Conservation (phyloP, 1,140 invertebrate genomes). For the Hirudo medicinalis region DNA sequence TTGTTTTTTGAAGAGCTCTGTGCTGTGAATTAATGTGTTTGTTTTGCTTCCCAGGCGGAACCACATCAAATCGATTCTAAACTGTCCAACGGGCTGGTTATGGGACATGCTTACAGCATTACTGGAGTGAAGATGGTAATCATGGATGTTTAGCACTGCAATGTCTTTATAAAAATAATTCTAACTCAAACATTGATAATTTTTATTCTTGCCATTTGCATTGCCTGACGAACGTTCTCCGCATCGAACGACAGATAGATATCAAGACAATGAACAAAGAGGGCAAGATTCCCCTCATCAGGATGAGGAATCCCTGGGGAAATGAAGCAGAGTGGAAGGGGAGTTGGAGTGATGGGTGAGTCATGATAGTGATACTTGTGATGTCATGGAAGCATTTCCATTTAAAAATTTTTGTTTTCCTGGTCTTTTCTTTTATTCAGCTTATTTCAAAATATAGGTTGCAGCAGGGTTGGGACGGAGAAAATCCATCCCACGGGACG, state of each 20-base stretch:
- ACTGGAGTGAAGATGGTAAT: constrained; percentile 64
- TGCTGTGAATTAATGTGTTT: background rate
- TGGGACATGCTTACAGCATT: constrained; percentile 86
- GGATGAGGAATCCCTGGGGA: constrained; percentile 92
- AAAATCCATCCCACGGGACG: no score
- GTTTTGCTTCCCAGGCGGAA: constrained; percentile 16
- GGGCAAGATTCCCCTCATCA: constrained; percentile 54
- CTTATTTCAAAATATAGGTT: background rate
- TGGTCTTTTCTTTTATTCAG: background rate
- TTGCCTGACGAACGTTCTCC: constrained; percentile 30
- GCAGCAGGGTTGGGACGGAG: no score
- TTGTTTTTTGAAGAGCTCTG: background rate
- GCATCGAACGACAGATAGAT: constrained; percentile 40
- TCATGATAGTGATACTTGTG: background rate
- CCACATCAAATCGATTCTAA: constrained; percentile 15
- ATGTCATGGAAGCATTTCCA: background rate
- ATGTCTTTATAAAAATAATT: background rate
- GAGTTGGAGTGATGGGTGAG: constrained; percentile 78
- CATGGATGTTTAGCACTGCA: background rate
- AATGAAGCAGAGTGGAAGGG: constrained; percentile 97
- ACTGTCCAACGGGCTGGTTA: constrained; percentile 70
- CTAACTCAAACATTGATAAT: background rate
- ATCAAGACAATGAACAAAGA: constrained; percentile 17
- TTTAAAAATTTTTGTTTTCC: background rate
- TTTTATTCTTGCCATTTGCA: background rate